phyloP scores from a whole-genome alignment of 1,140 invertebrate genomes.

The Cephus cinctus region DNA sequence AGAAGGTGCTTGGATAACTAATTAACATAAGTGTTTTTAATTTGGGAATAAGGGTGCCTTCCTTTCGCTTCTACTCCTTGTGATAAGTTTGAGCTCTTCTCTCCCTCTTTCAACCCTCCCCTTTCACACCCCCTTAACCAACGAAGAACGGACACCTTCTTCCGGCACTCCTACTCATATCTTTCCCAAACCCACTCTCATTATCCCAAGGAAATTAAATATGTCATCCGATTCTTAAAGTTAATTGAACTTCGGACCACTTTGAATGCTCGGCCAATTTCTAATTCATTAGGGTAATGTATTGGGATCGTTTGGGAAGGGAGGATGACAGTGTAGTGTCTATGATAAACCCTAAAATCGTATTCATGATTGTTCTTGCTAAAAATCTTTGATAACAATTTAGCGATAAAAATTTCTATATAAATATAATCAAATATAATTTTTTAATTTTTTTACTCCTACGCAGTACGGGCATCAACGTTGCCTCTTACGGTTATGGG shows the following conservation, averaged over 20 bases:
- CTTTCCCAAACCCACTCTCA: slow-evolving; percentile 41
- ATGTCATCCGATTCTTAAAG: slow-evolving; percentile 51
- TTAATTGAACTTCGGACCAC: slow-evolving; percentile 43
- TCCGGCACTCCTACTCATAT: slow-evolving; percentile 37
- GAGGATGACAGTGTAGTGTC: no score
- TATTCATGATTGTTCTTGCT: no score
- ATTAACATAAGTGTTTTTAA: slow-evolving; percentile 24
- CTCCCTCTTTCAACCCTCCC: slow-evolving; percentile 22
- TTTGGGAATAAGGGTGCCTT: slow-evolving; percentile 21
- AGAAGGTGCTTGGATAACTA: not conserved
- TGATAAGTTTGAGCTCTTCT: slow-evolving; percentile 38
- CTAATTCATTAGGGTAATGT: slow-evolving; percentile 47
- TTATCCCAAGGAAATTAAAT: slow-evolving; percentile 51
- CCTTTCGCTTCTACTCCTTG: not conserved
- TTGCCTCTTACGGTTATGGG: no score
- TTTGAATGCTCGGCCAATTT: slow-evolving; percentile 35
- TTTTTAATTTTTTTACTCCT: no score
- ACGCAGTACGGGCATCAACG: no score
- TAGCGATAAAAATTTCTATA: no score
- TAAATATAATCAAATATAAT: no score
- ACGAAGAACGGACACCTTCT: slow-evolving; percentile 31
- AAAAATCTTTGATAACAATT: no score
- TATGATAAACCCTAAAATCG: no score
- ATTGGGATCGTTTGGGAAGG: slow-evolving; percentile 22
- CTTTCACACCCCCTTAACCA: no score